These are phyloP conservation scores for Pavo muticus DNA, from an alignment of 2,113 vertebrate genomes.

Conservation along the genomic window DNA sequence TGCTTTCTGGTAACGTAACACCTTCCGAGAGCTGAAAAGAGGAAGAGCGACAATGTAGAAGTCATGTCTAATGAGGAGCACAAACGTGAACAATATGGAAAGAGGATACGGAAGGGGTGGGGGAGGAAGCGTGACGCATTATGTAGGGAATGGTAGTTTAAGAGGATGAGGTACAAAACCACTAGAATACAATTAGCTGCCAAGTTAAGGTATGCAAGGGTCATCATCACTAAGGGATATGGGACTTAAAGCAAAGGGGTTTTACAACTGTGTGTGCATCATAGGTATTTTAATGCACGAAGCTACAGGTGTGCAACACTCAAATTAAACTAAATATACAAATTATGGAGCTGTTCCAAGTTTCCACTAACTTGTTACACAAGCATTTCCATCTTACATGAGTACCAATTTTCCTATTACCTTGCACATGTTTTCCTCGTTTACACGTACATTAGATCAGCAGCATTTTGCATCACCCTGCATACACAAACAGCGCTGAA, in stretches of 20 bases:
- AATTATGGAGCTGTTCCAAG: neutral
- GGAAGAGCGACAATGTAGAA: neutral
- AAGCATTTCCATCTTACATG: neutral
- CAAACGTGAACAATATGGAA: neutral
- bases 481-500: neutral
- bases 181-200: neutral
- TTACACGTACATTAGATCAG: neutral
- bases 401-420: neutral
- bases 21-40: neutral
- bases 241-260: neutral
- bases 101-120: accelerated
- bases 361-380: neutral
- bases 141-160: neutral
- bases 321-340: neutral
- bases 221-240: neutral
- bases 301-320: neutral
- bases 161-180: neutral
- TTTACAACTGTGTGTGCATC: neutral
- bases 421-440: neutral
- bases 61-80: neutral
- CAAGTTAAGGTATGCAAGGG: neutral
- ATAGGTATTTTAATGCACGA: neutral
- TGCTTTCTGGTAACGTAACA: neutral
- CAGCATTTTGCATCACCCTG: neutral
- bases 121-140: neutral